Conservation (phyloP, 2,113 vertebrate species). For the Coptodon bakossiorum region DNA sequence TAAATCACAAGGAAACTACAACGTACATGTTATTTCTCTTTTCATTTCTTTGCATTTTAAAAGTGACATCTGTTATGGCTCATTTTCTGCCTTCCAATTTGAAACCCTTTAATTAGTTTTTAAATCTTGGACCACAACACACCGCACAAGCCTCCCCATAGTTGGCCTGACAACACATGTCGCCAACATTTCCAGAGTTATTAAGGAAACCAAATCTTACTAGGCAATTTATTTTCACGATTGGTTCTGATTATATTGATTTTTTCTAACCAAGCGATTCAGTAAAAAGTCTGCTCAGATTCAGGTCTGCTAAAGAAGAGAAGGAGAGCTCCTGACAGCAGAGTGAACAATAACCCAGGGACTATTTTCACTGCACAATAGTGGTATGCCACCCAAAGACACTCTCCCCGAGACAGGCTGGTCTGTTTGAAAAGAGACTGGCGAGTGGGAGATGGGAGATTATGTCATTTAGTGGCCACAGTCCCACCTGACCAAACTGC, state of each 20-base stretch:
- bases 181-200: background rate
- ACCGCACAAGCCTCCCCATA: background rate
- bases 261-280: background rate
- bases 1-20: background rate
- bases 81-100: background rate
- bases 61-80: background rate
- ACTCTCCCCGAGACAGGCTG: background rate
- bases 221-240: background rate
- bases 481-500: constrained; percentile 32
- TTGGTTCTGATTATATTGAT: background rate
- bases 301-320: background rate
- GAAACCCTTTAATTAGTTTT: background rate
- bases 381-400: constrained; percentile 27
- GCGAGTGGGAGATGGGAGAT: constrained; percentile 57
- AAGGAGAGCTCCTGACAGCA: background rate
- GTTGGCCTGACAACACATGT: background rate
- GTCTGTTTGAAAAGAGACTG: constrained; percentile 36
- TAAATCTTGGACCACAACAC: background rate
- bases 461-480: constrained; percentile 60
- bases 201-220: background rate
- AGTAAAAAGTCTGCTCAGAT: background rate
- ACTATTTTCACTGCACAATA: constrained; percentile 41
- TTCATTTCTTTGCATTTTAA: background rate
- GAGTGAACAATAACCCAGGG: constrained; percentile 17
- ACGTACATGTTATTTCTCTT: background rate